Conservation (phyloP, 1,140 invertebrate genomes). For the Drosophila sucinea region DNA sequence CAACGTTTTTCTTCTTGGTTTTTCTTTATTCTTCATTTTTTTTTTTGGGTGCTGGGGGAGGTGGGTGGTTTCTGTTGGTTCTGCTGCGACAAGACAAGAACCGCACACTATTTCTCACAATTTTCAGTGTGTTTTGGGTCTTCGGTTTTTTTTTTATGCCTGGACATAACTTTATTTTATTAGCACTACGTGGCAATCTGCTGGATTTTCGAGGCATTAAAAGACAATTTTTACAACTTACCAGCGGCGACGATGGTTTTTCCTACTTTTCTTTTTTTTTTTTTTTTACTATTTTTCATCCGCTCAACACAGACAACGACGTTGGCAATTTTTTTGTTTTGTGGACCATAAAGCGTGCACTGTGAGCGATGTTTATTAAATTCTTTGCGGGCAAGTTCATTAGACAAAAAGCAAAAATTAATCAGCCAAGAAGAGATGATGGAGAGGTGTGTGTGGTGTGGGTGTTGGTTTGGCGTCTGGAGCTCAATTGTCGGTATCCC, state of each 20-base stretch:
- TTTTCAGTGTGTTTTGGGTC: conserved; percentile 40
- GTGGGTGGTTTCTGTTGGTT: conserved; percentile 40
- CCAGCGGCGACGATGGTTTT: conserved; percentile 69
- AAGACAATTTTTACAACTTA: conserved; percentile 82
- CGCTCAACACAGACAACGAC: conserved; percentile 24
- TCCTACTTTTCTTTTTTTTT: conserved; percentile 46
- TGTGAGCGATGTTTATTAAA: conserved; percentile 70
- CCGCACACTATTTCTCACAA: conserved; percentile 67
- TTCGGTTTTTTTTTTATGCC: conserved; percentile 63
- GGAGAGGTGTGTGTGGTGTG: not conserved
- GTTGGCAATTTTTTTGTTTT: conserved; percentile 56
- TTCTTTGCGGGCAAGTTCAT: conserved; percentile 72
- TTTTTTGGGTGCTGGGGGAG: conserved; percentile 32
- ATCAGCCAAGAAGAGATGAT: conserved; percentile 39
- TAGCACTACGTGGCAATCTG: conserved; percentile 82
- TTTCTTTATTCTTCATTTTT: conserved; percentile 51
- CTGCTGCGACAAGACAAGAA: not conserved
- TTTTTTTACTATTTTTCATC: conserved; percentile 55
- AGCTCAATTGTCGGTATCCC: conserved; percentile 16
- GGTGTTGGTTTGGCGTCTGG: not conserved
- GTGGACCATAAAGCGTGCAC: conserved; percentile 61
- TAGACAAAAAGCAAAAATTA: conserved; percentile 78
- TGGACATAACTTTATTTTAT: conserved; percentile 79
- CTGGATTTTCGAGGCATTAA: conserved; percentile 81
- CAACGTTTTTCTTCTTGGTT: not conserved